Base-by-base conservation (phyloP, 1,140 invertebrate genomes). In the Paramacrobiotus metropolitanus region DNA sequence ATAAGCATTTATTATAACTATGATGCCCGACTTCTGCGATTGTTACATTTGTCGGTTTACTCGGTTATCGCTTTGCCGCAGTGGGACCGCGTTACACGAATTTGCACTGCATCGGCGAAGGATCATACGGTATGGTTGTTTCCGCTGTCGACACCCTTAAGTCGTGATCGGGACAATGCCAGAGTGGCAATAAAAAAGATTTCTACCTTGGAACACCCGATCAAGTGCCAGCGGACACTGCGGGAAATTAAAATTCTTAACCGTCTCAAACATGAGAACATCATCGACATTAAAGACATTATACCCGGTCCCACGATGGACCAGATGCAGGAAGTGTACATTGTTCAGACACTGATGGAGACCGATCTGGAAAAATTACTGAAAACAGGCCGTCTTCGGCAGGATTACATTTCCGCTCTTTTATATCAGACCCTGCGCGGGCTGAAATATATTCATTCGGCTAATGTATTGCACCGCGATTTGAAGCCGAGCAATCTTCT, bases 141-240 rank as follows among this genome's bases (percentile, higher is more conserved):
- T 79, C 79, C 20, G 79, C 78, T 15, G 81, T 83, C 68, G 93
- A 97, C 74, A 93, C 84, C 69, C 78, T 84, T 59, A 94, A 94
- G 87, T 61, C n/a, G n/a, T n/a, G n/a, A n/a, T n/a, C n/a, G n/a
- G n/a, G n/a, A 87, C 61, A 85, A 88, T 72, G 83, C 85, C 65
- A 91, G 92, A 79, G 92, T 98, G 67, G 94, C 94, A 61, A 97
- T 98, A 67, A 98, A 98, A 78, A 97, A 97, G 79, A 97, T 97
- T 71, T 97, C 92, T 45, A 93, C 94, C n/a, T 98, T 98, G 75
- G 93, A 97, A 74, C 93, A 98, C 80, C 94, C 98, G 77, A 98
- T 93, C 0, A 98, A 97, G 76, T 98, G 95, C 75, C 94, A 99
- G 76, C 82, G 95, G 73, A 99, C 95, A 62, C 75, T 98, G 65